Evolutionary conservation across 2,113 vertebrate genomes (phyloP).

Genomic region (Himantopus leucocephalus): DNA sequence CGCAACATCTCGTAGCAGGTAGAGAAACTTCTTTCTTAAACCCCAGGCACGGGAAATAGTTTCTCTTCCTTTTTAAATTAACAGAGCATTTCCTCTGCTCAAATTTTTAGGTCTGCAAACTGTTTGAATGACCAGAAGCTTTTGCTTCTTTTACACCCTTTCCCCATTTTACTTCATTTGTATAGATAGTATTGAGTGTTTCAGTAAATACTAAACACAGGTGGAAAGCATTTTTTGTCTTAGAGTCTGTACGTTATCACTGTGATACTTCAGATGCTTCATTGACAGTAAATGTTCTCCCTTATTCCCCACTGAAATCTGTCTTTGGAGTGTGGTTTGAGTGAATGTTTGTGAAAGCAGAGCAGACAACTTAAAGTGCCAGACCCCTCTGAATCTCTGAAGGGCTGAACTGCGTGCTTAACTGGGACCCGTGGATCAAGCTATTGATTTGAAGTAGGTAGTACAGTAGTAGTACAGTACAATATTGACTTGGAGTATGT

Average conservation of each 20-base stretch:
- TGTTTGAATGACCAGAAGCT: not conserved
- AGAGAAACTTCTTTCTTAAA: slow-evolving; percentile 14
- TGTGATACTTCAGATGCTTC: not conserved
- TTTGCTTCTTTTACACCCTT: not conserved
- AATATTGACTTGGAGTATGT: not conserved
- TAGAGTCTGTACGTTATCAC: not conserved
- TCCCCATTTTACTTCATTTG: not conserved
- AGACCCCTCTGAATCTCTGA: not conserved
- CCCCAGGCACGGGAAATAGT: not conserved
- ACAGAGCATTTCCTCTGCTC: not conserved
- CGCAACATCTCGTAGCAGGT: not conserved
- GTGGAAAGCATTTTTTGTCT: not conserved
- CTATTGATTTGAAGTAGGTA: not conserved
- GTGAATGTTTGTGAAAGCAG: not conserved
- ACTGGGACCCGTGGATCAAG: not conserved
- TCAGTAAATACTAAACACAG: not conserved
- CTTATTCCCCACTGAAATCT: not conserved
- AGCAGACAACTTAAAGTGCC: not conserved
- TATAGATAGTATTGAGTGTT: not conserved
- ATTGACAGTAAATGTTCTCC: not conserved
- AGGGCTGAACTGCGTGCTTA: not conserved
- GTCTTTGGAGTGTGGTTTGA: not conserved
- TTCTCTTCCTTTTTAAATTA: not conserved
- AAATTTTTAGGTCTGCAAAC: not conserved
- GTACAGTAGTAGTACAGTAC: not conserved